Evolutionary conservation across 2,888 invertebrate genomes (phyloP).

Genomic region (Callyntrura guangdongensis): DNA sequence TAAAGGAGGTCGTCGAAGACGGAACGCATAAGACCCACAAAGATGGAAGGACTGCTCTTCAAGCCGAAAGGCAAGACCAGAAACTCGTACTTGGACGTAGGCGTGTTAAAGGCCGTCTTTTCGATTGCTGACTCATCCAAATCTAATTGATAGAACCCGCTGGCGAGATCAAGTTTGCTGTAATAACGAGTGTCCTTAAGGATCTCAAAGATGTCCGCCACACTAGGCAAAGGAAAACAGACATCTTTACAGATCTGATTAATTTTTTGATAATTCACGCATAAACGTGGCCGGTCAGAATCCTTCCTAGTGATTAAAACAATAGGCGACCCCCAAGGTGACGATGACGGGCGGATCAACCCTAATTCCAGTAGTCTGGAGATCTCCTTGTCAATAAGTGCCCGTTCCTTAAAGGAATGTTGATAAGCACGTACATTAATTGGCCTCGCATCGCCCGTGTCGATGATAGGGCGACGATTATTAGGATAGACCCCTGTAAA

Average conservation of each 20-base stretch:
- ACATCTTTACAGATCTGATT: background rate
- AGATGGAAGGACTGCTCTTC: background rate
- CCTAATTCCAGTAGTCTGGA: background rate
- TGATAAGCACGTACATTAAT: background rate
- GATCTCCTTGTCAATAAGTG: background rate
- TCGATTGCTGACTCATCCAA: background rate
- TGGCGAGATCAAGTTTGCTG: background rate
- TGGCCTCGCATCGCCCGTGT: background rate
- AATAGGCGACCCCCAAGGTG: background rate
- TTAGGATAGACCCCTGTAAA: background rate
- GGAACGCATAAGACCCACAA: background rate
- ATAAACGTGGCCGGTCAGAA: background rate
- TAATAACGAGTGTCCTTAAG: background rate
- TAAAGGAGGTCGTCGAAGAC: background rate
- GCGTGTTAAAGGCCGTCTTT: background rate
- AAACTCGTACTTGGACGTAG: background rate
- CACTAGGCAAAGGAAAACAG: background rate
- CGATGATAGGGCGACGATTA: background rate
- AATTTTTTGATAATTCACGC: background rate
- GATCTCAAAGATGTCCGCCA: background rate
- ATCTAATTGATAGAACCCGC: background rate
- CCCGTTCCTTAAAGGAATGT: background rate
- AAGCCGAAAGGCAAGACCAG: background rate
- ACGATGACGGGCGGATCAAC: background rate
- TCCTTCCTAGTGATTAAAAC: background rate